phyloP scores from a whole-genome alignment of 2,113 vertebrate genomes.

The Polypterus senegalus region DNA sequence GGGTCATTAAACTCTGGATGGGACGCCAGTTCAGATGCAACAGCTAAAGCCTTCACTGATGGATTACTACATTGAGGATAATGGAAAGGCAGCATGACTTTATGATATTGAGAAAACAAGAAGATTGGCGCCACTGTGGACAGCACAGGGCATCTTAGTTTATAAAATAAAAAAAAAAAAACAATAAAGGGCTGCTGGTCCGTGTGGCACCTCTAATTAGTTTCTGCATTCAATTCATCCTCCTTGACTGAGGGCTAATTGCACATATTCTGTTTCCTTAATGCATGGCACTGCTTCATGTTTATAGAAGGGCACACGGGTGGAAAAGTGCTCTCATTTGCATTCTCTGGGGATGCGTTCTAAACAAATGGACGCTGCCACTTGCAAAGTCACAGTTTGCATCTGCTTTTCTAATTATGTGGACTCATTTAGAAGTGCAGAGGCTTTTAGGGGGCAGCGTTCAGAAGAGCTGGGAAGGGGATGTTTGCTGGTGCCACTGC shows the following conservation, averaged over 20 bases:
- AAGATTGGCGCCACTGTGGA: no score
- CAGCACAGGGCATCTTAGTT: conserved; percentile 11
- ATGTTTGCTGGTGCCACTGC: no score
- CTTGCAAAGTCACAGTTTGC: conserved; percentile 19
- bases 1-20: no score
- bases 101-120: no score
- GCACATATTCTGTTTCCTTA: conserved; percentile 23
- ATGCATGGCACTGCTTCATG: conserved; percentile 25
- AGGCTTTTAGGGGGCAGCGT: neutral
- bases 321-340: conserved; percentile 23
- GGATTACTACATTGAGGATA: no score
- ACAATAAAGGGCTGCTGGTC: conserved; percentile 25
- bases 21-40: no score
- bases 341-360: conserved; percentile 19
- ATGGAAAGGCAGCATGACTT: no score
- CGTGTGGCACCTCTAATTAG: conserved; percentile 39
- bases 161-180: conserved; percentile 11
- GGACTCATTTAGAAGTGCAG: conserved; percentile 23
- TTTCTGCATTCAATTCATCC: conserved; percentile 21
- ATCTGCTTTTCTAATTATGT: conserved; percentile 34
- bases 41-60: no score
- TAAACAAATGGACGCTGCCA: conserved; percentile 26
- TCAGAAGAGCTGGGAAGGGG: no score
- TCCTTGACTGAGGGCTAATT: conserved; percentile 27
- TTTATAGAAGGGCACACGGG: conserved; percentile 8